Evolutionary conservation across 2,113 vertebrate species (phyloP).

Genomic region (Gnathonemus echidnorhynchus): DNA sequence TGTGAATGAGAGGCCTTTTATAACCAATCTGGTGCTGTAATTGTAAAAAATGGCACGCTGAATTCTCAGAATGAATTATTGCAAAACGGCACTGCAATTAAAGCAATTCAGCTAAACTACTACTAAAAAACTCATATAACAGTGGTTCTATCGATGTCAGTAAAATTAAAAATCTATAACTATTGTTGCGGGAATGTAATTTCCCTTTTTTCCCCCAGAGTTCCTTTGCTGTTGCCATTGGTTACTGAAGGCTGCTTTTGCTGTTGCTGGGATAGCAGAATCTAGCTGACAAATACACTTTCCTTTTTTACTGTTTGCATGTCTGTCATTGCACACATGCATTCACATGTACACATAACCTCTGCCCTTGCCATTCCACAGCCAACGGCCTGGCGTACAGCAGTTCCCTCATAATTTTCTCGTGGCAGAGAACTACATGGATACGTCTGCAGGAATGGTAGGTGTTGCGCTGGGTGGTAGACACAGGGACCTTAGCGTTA

Average conservation of each 20-base stretch:
- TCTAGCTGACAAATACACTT: neutral
- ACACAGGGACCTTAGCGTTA: neutral
- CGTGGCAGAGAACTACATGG: neutral
- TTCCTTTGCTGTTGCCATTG: neutral
- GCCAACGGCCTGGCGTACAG: neutral
- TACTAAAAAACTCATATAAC: neutral
- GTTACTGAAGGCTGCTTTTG: neutral
- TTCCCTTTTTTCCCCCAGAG: neutral
- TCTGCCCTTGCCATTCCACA: neutral
- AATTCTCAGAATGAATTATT: neutral
- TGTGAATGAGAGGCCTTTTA: neutral
- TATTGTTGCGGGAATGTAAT: neutral
- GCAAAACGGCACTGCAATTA: neutral
- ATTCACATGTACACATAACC: neutral
- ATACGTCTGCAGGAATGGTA: neutral
- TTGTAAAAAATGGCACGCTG: neutral
- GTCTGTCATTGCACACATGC: neutral
- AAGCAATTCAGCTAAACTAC: neutral
- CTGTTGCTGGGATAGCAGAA: neutral
- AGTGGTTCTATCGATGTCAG: neutral
- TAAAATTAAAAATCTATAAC: neutral
- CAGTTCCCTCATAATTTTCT: neutral
- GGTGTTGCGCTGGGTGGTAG: neutral
- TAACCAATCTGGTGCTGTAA: neutral
- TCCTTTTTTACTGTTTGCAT: neutral